Conservation (phyloP, 2,113 vertebrate species). For the Rhinopomastus cyanomelas region DNA sequence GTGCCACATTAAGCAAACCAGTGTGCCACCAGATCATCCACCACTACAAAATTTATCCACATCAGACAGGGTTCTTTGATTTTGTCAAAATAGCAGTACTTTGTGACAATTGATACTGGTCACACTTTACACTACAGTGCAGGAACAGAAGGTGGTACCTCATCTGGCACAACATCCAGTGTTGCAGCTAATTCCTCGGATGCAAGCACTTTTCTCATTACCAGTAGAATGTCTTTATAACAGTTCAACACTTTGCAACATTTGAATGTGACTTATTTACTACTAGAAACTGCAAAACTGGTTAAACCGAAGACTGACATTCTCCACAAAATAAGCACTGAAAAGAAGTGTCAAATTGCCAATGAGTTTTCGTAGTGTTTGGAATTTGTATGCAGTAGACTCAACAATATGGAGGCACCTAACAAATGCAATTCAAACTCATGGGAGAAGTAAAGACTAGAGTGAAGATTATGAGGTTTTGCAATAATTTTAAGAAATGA, state of each 20-base stretch:
- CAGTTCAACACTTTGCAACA: background rate
- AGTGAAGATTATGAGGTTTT: background rate
- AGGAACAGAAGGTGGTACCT: background rate
- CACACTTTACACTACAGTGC: background rate
- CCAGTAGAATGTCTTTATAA: background rate
- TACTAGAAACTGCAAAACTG: background rate
- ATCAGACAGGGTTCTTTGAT: background rate
- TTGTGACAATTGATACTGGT: background rate
- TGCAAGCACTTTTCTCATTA: background rate
- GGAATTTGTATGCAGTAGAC: background rate
- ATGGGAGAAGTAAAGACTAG: background rate
- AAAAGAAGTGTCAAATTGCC: background rate
- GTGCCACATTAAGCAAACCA: background rate
- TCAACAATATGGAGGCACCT: background rate
- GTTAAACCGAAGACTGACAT: background rate
- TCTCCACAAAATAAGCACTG: background rate
- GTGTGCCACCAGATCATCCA: background rate
- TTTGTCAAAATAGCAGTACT: background rate
- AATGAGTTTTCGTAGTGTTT: background rate
- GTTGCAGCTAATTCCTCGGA: background rate
- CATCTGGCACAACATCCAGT: background rate
- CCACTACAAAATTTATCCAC: background rate
- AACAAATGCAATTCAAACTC: background rate
- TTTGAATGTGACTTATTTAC: background rate
- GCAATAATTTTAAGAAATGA: conserved; percentile 18